Evolutionary conservation across 2,113 vertebrate species (phyloP), one percentile per base, ranked within the genome.

Genomic region (Xyliphius kryptos): DNA sequence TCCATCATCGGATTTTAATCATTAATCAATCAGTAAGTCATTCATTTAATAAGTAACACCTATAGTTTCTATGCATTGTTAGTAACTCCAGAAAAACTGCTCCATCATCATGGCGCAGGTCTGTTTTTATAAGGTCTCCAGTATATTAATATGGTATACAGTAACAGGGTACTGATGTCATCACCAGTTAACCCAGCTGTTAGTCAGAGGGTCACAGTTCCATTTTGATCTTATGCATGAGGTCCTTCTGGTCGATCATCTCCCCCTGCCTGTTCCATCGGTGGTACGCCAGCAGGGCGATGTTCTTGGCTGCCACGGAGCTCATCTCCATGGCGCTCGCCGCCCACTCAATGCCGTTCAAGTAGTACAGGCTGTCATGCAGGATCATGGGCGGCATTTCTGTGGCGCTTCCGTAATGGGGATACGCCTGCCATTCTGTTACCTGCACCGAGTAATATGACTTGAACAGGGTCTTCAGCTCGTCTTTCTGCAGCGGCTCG

Each of bases 371-470:
- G 43, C 85, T 90, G 15, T 95, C 86, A 0, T 97, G 92, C 40
- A 99, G 89, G n/a, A 87, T 78, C 0, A 98, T 82, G 1, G 90
- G 86, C 0, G 96, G 92, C 60, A 96, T 84, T 0, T 76, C 67
- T 64, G 79, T 77, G 52, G 76, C 69, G 1, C 93, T 86, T 43
- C 89, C 81, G 0, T 95, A 97, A 36, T 76, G 76, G 2, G 96
- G 94, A 74, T 91, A 92, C 0, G 88, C 79, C 73, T 87, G 89
- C 96, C 94, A 95, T 74, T 98, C 91, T 0, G 86, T 85, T 38
- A 90, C 91, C 86, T 99, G 96, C 20, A 96, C 94, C 0, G 96
- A 99, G 77, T 99, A 98, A 79, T 97, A 99, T 2, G 94, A 98
- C 79, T 89, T 93, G 84, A 99, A 99, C 15, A 99, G 89, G 0